Evolutionary conservation across 1,140 invertebrate genomes (phyloP).

Genomic region (Eufriesea mexicana): DNA sequence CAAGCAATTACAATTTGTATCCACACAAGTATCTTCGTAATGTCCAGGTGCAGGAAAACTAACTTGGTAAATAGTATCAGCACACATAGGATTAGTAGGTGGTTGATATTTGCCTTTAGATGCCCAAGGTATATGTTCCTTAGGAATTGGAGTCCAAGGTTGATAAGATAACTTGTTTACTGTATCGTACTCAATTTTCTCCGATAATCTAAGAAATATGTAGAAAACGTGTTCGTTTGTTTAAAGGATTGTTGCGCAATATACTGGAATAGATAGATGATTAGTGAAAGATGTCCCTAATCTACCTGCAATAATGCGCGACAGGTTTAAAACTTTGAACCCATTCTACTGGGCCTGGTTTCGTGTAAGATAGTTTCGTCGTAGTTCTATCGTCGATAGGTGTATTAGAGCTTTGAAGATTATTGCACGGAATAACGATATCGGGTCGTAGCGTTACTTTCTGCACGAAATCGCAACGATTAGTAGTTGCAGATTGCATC

Average conservation of each 20-base stretch:
- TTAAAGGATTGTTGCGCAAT: neutral
- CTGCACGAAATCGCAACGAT: constrained; percentile 86
- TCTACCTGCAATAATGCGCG: constrained; percentile 69
- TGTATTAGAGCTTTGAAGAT: constrained; percentile 77
- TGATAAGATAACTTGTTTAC: constrained; percentile 84
- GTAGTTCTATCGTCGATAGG: constrained; percentile 75
- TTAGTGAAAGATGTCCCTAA: too few species aligned
- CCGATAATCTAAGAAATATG: constrained; percentile 77
- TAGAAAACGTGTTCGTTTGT: neutral
- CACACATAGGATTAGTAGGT: constrained; percentile 77
- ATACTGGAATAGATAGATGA: neutral
- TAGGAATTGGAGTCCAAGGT: constrained; percentile 77
- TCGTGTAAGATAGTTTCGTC: constrained; percentile 70
- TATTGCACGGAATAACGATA: constrained; percentile 75
- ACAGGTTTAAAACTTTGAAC: constrained; percentile 73
- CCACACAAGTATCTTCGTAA: constrained; percentile 70
- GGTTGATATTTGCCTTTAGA: constrained; percentile 74
- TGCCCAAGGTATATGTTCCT: constrained; percentile 79
- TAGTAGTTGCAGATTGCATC: constrained; percentile 87
- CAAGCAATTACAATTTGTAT: neutral
- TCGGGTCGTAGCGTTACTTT: constrained; percentile 82
- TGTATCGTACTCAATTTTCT: constrained; percentile 84
- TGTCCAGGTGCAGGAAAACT: constrained; percentile 81
- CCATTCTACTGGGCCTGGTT: constrained; percentile 60
- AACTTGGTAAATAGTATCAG: constrained; percentile 79